A percentile compares a stretch with the other conserved stretches of the same genome.
Evolutionary conservation across 2,797 vertebrate species (phyloP).

Genomic region (Huso huso): DNA sequence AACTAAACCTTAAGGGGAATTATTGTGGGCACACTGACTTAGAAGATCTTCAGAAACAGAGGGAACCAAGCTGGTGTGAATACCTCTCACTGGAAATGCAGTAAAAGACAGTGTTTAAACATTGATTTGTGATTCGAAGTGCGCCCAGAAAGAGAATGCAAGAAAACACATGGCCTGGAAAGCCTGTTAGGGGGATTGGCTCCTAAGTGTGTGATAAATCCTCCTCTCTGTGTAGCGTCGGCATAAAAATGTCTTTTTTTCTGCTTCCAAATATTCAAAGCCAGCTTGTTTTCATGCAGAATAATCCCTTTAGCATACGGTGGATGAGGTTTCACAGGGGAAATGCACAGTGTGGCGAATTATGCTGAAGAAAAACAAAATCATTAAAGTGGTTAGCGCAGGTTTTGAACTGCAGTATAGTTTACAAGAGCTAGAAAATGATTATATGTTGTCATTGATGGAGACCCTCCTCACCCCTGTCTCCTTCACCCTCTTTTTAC

Average conservation of each 20-base stretch:
- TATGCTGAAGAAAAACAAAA: background rate
- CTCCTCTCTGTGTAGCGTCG: conserved; percentile 8
- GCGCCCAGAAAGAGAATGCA: background rate
- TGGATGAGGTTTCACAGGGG: conserved; percentile 12
- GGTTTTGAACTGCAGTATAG: conserved; percentile 1
- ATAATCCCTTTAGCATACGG: conserved; percentile 19
- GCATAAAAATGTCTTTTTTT: conserved; percentile 20
- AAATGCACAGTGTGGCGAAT: background rate
- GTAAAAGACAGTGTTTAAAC: conserved; percentile 11
- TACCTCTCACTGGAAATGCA: background rate
- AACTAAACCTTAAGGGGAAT: no score
- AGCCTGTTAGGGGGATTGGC: conserved; percentile 20
- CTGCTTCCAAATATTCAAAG: conserved; percentile 13
- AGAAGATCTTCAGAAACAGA: no score
- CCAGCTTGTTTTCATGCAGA: conserved; percentile 15
- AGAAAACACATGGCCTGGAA: conserved; percentile 6
- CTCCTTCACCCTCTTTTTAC: no score
- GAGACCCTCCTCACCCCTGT: no score
- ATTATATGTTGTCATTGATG: no score
- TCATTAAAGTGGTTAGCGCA: conserved; percentile 3
- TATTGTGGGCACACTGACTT: no score
- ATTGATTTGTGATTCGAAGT: background rate
- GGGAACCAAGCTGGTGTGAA: no score
- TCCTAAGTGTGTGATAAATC: conserved; percentile 9
- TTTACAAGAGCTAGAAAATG: background rate